Evolutionary conservation across 2,888 invertebrate species (phyloP), one percentile per base, ranked within the genome.

Genomic region (Andrena hattorfiana): DNA sequence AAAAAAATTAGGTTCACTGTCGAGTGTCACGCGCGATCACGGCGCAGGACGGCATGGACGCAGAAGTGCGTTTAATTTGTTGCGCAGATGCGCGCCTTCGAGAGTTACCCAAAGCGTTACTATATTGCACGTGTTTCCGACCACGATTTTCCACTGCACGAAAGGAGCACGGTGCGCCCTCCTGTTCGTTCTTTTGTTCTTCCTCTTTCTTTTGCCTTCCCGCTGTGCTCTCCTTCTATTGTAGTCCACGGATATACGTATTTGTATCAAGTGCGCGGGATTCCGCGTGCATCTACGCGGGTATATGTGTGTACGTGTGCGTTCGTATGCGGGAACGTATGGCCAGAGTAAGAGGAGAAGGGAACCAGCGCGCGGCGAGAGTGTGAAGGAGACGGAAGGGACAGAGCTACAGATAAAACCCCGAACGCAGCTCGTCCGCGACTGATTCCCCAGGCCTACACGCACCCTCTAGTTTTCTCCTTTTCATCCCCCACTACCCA

Each of bases 381-480:
- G 87, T 85, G 90, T 85, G 87, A 88, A 77, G 71, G 77, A 84
- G 86, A 85, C 68, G 77, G 85, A 81, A 82, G 81, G 88, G 81
- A 83, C 85, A 89, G 90, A 90, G 91, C 92, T 92, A 93, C 91
- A 92, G 93, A 93, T 91, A 93, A 92, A 92, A 93, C 92, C 91
- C 92, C 92, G 91, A 91, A 92, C 93, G 92, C 93, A 93, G 93
- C 93, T 93, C 93, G 93, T 92, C 93, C 93, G 93, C 93, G 93
- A 94, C 94, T 93, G 93, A 92, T 93, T 92, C 93, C 91, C 93
- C 93, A 93, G 93, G 93, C 93, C 93, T 93, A 93, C 91, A 93
- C 93, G 93, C 93, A 93, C 93, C 93, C 93, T 92, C 93, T 90
- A 91, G 92, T 91, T 92, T 91, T 90, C 92, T 91, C 92, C 92